These are phyloP conservation scores for Drosophila recens DNA, from an alignment of 2,888 invertebrate species.

Conservation along the genomic window DNA sequence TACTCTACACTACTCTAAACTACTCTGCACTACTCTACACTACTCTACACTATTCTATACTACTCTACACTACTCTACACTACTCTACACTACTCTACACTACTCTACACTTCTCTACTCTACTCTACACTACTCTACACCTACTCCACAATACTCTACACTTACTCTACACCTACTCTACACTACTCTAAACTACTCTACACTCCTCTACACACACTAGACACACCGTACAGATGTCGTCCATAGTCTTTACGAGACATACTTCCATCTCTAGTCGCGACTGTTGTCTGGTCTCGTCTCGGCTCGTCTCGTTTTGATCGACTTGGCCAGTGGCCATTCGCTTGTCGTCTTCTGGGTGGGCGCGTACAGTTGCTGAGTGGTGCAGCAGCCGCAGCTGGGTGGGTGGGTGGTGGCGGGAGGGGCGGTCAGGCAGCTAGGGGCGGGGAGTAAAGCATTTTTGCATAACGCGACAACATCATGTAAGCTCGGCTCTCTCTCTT, in stretches of 20 bases:
- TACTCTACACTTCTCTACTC: no score
- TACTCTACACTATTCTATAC: neutral
- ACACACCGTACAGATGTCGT: slow-evolving; percentile 1
- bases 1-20: neutral
- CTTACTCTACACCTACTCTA: neutral
- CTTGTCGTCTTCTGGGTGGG: slow-evolving; percentile 72
- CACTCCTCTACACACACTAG: neutral
- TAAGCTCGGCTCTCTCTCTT: slow-evolving; percentile 47
- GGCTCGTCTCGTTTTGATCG: slow-evolving; percentile 13
- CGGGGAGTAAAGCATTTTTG: slow-evolving; percentile 60
- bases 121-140: no score
- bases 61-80: neutral
- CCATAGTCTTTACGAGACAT: slow-evolving; percentile 1
- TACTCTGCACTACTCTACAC: neutral
- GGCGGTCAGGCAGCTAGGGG: slow-evolving; percentile 6
- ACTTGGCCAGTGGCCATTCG: slow-evolving; percentile 50
- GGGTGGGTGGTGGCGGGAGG: slow-evolving; percentile 15
- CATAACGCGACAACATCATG: slow-evolving; percentile 78
- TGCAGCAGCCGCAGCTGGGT: slow-evolving; percentile 13
- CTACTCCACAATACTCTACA: neutral
- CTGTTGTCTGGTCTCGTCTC: neutral
- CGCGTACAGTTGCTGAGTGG: slow-evolving; percentile 32
- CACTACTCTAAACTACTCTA: no score
- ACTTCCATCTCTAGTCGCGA: slow-evolving; percentile 17
- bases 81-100: no score